Percentiles rank a stretch among this genome's conserved stretches.
These are phyloP conservation scores for Coryphaenoides rupestris DNA, from an alignment of 2,113 vertebrate species.

Conservation along the genomic window DNA sequence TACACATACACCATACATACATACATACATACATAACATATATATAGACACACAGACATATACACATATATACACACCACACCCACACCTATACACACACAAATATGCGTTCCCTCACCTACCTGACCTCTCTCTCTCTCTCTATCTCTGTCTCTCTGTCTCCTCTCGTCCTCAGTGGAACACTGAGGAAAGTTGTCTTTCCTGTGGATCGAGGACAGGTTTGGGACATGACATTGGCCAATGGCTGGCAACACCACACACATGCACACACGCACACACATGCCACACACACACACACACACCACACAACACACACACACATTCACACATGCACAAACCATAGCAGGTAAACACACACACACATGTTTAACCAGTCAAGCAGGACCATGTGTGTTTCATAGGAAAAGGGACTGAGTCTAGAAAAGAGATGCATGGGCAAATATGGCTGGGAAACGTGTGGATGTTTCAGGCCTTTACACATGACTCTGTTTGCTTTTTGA, in stretches of 20 bases:
- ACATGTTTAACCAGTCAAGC: constrained; percentile 45
- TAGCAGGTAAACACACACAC: background rate
- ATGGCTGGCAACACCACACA: constrained; percentile 14
- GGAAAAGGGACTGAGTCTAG: too few relatives aligned
- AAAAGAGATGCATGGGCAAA: too few relatives aligned
- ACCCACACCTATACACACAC: background rate
- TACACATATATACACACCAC: background rate
- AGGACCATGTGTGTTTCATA: constrained; percentile 23
- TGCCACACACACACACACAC: constrained; percentile 14
- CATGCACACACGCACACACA: constrained; percentile 2
- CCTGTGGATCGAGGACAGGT: constrained; percentile 40
- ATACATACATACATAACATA: background rate
- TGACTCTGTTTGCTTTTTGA: too few relatives aligned
- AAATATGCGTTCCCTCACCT: background rate
- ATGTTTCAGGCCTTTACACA: too few relatives aligned
- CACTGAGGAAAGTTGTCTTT: constrained; percentile 5
- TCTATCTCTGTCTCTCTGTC: too few relatives aligned
- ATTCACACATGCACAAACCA: too few relatives aligned
- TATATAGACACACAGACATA: background rate
- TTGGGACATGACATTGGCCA: constrained; percentile 23
- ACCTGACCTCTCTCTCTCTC: too few relatives aligned
- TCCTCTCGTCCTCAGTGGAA: too few relatives aligned
- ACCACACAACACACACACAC: background rate
- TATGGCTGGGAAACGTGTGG: too few relatives aligned
- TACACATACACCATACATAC: background rate